Base-by-base conservation (phyloP, 2,113 vertebrate genomes). In the Boulengeromyrus knoepffleri region DNA sequence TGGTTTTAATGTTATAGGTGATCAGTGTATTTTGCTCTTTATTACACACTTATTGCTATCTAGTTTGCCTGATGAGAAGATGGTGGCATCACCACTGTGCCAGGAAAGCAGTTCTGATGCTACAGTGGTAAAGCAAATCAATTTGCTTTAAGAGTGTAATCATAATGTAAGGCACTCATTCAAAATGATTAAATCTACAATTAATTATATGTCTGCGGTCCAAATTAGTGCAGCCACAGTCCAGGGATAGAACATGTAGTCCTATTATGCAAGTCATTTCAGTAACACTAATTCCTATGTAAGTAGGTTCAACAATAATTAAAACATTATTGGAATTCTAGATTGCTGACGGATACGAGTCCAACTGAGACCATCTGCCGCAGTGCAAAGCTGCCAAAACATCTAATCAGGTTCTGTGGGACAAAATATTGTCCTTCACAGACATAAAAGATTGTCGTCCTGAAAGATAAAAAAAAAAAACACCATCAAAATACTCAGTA, bases 201-300 rank as follows among this genome's bases (percentile, higher is more conserved):
- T 56, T 88, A 62, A 62, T 88, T 88, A 46, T 88, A 62, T 39
- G 87, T 88, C 31, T 88, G 53, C 10, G 52, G 13, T n/a, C 49
- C 50, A 49, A 53, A 89, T 89, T 49, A 77, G 39, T 50, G 24
- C 46, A 74, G 58, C 42, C 13, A 49, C 66, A 74, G 62, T 27
- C 62, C 9, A 24, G 49, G 24, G 46, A 6, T 31, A 50, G 21
- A 36, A 77, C 88, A 74, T 77, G 62, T 24, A 62, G 87, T 45
- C 17, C 39, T 58, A 39, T 88, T 49, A n/a, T 36, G 39, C 88
- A 66, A 62, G 39, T n/a, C 45, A 46, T 36, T 88, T 27, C 39
- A 66, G 87, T 12, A 46, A 46, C 12, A 50, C 88, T 50, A 89
- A 74, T 89, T 49, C 58, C 46, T 21, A 39, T 89, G 66, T 77